Conservation (phyloP, 2,888 invertebrate species). For the Copidosoma aretas region DNA sequence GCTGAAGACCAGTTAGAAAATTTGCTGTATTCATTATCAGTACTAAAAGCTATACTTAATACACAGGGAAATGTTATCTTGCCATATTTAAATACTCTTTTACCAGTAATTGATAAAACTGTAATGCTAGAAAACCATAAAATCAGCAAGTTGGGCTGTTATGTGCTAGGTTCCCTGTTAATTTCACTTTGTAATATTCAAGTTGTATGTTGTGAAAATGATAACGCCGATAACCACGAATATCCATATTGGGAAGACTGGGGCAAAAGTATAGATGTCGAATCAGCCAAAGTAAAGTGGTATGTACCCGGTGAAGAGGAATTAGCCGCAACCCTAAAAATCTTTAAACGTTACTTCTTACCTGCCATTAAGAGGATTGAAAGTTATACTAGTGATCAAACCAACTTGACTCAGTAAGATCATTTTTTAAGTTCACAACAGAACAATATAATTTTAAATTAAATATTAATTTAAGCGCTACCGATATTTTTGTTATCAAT, state of each 20-base stretch:
- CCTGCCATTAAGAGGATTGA: slow-evolving; percentile 70
- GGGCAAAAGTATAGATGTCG: slow-evolving; percentile 75
- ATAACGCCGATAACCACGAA: slow-evolving; percentile 69
- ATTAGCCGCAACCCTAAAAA: slow-evolving; percentile 69
- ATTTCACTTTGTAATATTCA: slow-evolving; percentile 69
- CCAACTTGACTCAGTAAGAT: slow-evolving; percentile 24
- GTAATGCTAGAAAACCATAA: slow-evolving; percentile 73
- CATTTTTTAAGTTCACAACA: no score
- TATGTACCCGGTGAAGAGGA: slow-evolving; percentile 78
- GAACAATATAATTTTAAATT: no score
- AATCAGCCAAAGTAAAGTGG: slow-evolving; percentile 76
- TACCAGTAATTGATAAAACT: slow-evolving; percentile 72
- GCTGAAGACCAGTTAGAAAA: slow-evolving; percentile 80
- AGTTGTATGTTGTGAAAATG: slow-evolving; percentile 65
- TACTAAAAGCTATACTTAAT: slow-evolving; percentile 74
- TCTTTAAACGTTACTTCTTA: slow-evolving; percentile 72
- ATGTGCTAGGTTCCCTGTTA: slow-evolving; percentile 69
- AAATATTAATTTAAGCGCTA: no score
- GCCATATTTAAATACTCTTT: slow-evolving; percentile 71
- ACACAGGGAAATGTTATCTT: slow-evolving; percentile 72
- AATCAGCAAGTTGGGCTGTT: slow-evolving; percentile 66
- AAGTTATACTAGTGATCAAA: slow-evolving; percentile 59
- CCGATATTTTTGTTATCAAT: not conserved
- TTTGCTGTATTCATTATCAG: slow-evolving; percentile 77
- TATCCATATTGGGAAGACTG: slow-evolving; percentile 81